Conservation (phyloP, 2,888 invertebrate species). For the Harpagoxenus sublaevis region DNA sequence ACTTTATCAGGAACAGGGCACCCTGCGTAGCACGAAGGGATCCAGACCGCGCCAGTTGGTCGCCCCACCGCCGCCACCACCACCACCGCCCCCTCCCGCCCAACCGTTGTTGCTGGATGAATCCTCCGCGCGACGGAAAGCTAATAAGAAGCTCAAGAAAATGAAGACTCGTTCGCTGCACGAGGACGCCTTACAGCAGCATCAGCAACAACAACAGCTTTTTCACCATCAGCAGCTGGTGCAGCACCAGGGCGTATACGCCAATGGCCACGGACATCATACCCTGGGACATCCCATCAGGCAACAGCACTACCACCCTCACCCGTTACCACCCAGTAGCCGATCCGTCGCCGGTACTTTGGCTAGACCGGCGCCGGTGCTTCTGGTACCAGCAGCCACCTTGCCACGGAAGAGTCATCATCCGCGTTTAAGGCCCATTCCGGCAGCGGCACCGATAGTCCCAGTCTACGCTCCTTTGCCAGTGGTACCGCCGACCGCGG, state of each 20-base stretch:
- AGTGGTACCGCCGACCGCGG: constrained; percentile 88
- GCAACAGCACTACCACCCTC: constrained; percentile 81
- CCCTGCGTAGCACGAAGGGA: constrained; percentile 87
- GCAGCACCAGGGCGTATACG: constrained; percentile 83
- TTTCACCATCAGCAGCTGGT: constrained; percentile 81
- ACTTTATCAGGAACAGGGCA: constrained; percentile 88
- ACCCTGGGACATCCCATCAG: constrained; percentile 84
- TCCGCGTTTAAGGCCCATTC: constrained; percentile 84
- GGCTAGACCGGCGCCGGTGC: constrained; percentile 83
- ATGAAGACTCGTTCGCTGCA: constrained; percentile 79
- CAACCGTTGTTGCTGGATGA: constrained; percentile 83
- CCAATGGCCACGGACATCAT: constrained; percentile 84
- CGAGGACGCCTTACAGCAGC: constrained; percentile 83
- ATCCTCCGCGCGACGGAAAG: constrained; percentile 80
- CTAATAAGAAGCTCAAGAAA: constrained; percentile 83
- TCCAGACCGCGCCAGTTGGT: constrained; percentile 94
- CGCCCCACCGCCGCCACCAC: constrained; percentile 93
- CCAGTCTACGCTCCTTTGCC: constrained; percentile 87
- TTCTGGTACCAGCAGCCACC: constrained; percentile 88
- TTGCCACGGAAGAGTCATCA: constrained; percentile 85
- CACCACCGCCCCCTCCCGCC: constrained; percentile 87
- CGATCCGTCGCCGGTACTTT: constrained; percentile 83
- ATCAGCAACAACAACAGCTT: constrained; percentile 75
- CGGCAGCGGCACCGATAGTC: constrained; percentile 87
- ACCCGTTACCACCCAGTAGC: constrained; percentile 81